Conservation (phyloP, 2,888 invertebrate species). For the Melanophora roralis region DNA sequence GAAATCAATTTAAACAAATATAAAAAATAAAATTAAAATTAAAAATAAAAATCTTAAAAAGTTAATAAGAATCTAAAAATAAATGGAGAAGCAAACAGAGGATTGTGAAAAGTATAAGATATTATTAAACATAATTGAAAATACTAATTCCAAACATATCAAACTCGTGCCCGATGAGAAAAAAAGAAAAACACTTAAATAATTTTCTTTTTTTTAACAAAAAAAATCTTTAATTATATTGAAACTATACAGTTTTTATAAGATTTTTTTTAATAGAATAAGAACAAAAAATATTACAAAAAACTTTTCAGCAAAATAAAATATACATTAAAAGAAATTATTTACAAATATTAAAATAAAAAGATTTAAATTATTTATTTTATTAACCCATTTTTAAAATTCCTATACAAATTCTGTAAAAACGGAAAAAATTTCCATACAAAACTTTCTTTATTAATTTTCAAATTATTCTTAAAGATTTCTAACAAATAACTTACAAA, state of each 20-base stretch:
- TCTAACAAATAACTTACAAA: slow-evolving; percentile 49
- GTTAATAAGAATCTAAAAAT: slow-evolving; percentile 27
- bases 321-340: slow-evolving; percentile 46
- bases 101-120: slow-evolving; percentile 47
- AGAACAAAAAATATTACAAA: slow-evolving; percentile 42
- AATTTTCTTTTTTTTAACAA: slow-evolving; percentile 37
- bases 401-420: neutral
- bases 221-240: slow-evolving; percentile 33
- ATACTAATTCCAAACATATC: slow-evolving; percentile 77
- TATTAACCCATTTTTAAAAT: neutral
- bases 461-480: neutral
- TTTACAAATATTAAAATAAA: slow-evolving; percentile 37
- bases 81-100: slow-evolving; percentile 57
- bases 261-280: slow-evolving; percentile 50
- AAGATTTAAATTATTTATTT: neutral
- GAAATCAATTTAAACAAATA: slow-evolving; percentile 22
- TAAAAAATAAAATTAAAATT: slow-evolving; percentile 45
- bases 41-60: slow-evolving; percentile 30
- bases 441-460: neutral
- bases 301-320: slow-evolving; percentile 58
- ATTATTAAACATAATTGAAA: slow-evolving; percentile 51
- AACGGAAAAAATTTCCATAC: neutral
- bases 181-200: slow-evolving; percentile 64
- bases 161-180: slow-evolving; percentile 77
- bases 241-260: slow-evolving; percentile 64